Base-by-base conservation (phyloP, 2,888 invertebrate species). In the Lottia scabra region DNA sequence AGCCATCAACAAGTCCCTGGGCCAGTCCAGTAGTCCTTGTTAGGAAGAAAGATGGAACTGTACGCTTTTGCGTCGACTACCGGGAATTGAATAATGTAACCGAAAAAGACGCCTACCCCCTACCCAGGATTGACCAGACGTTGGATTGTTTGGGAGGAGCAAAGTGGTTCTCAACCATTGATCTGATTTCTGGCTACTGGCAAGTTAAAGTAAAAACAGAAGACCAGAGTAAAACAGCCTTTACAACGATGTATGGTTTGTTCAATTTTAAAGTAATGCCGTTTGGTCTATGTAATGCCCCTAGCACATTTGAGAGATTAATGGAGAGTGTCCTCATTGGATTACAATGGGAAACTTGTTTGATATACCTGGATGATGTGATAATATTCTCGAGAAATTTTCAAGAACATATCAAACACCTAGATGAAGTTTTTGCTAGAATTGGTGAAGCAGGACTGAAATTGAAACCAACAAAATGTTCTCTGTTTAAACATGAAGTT, bases 221-320 rank as follows among this genome's bases (percentile, higher is more conserved):
- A 12, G 46, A 12, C 46, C 15, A 46, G n/a, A n/a, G n/a, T 46
- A 46, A 46, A 46, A 46, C 46, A 46, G 46, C 46, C 46, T 46
- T 46, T 46, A n/a, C 46, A 16, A 46, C 46, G 15, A 46, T 15
- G 15, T 46, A 16, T 16, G 46, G 46, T 16, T 15, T 46, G 46
- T 46, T 16, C 19, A 2, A 27, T 23, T 43, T 30, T 19, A 44
- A 38, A 48, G 30, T 69, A 63, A 73, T 79, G 75, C 76, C 80
- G 79, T 77, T n/a, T n/a, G n/a, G n/a, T n/a, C n/a, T n/a, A n/a
- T n/a, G n/a, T n/a, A n/a, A n/a, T n/a, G n/a, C n/a, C 16, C 78
- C 79, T 16, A 72, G 74, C 13, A 79, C 81, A 4, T 81, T 81
- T 63, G 71, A 80, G 67, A 46, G 81, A 64, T 48, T 80, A 8